Evolutionary conservation across 2,797 vertebrate species (phyloP), one percentile per base, ranked within the genome.

Genomic region (Manis javanica): DNA sequence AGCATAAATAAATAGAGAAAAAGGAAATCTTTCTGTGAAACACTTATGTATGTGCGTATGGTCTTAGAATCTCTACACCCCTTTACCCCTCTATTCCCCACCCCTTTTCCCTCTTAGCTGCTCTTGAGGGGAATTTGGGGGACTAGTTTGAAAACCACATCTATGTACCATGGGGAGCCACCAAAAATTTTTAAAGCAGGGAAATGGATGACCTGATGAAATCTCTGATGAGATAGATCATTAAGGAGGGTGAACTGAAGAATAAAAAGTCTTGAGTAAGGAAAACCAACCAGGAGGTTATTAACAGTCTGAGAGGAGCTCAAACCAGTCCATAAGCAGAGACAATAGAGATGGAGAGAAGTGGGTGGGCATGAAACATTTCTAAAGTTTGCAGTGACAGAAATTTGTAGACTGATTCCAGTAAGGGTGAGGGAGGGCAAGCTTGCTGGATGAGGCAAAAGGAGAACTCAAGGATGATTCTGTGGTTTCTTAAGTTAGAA

Each of bases 401-500:
- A 91, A 87, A 29, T 31, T 87, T 18, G 26, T 72, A 34, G 71
- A 53, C 13, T 29, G 31, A 72, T 78, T 66, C n/a, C 49, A 75
- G n/a, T 53, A 57, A 57, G n/a, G 11, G 18, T 69, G 6, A n/a
- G 14, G 6, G 18, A 72, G 5, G 13, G 16, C 13, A 71, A 87
- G 53, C 9, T 77, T 69, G 13, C 21, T 81, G 39, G 29, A 1
- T 85, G 64, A 79, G 34, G 49, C 94, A 83, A 53, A 21, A 92
- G 18, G 1, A 59, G 24, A 79, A 87, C 55, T 68, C 46, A 46
- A 71, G 37, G 31, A 23, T 91, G 21, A 51, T 69, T 82, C n/a
- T 78, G 16, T 89, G 68, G 9, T 90, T 96, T 87, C 74, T 95
- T 88, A 87, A 39, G 89, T 87, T 69, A 81, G 42, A 90, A 90